Evolutionary conservation across 1,140 invertebrate species (phyloP), one percentile per base, ranked within the genome.

Genomic region (Cotesia vestalis): DNA sequence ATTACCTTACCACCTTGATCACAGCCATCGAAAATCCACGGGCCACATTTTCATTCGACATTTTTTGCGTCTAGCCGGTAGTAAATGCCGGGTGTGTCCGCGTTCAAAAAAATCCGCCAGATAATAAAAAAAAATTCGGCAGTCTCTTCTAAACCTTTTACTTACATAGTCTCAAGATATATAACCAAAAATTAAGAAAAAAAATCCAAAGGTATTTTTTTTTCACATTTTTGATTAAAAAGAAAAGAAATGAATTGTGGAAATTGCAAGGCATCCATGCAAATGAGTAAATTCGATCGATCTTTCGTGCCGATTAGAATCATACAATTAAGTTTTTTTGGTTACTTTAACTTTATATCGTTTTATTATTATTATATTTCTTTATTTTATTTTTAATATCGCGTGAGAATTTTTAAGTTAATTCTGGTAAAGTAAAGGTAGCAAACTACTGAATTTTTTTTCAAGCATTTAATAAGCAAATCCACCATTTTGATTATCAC

Each of bases 21-120:
- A 76, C 75, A 72, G 72, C 69, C 67, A 77, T 77, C 71, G 69
- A 73, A 75, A 73, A 71, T 68, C 63, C 63, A 36, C 40, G 40
- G 59, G 20, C 57, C 69, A n/a, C 17, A 34, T 61, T 76, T 71
- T 69, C 66, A 71, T 75, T 73, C 78, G 76, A 81, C 75, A 80
- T 83, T 83, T 83, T 85, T 86, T 84, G 79, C 81, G 85, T 86
- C 85, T 87, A 87, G 85, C 83, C 83, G 77, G 80, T 81, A 82
- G 81, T 87, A 87, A 87, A 80, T 87, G 81, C 78, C 78, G 84
- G 84, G 81, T 86, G 80, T 76, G 63, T 69, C 60, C 40, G 11
- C 57, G 35, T 35, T 55, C 17, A 51, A 63, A 55, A 17, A 55
- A 72, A 61, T 66, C 38, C 34, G 14, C 20, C 34, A 55, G 34